phyloP scores from a whole-genome alignment of 2,113 vertebrate genomes.

The Pachycephala philippinensis region DNA sequence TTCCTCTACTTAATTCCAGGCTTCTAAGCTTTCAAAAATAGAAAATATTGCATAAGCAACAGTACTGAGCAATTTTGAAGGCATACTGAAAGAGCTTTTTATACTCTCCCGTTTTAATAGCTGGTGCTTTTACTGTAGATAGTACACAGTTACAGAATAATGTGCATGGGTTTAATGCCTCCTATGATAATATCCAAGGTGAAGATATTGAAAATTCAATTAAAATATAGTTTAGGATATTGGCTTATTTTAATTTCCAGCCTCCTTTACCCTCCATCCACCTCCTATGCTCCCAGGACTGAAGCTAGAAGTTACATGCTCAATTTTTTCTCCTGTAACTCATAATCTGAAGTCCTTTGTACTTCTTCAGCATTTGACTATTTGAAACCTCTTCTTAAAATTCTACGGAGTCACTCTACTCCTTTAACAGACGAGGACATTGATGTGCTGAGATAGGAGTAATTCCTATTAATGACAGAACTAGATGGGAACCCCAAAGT shows the following conservation, averaged over 20 bases:
- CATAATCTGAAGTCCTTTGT: neutral
- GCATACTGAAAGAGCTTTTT: slow-evolving; percentile 33
- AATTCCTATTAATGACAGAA: neutral
- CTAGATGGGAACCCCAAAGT: neutral
- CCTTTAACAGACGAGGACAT: neutral
- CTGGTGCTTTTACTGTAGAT: slow-evolving; percentile 38
- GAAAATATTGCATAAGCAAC: slow-evolving; percentile 45
- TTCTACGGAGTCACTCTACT: neutral
- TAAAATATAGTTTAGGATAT: slow-evolving; percentile 56
- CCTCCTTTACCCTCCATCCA: neutral
- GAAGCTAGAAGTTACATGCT: neutral
- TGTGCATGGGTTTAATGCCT: slow-evolving; percentile 50
- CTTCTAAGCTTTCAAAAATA: slow-evolving; percentile 39
- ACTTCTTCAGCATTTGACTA: neutral
- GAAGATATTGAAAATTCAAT: slow-evolving; percentile 63
- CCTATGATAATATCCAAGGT: slow-evolving; percentile 45
- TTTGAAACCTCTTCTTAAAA: neutral
- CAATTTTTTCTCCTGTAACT: neutral
- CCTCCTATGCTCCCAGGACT: neutral
- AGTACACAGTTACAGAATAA: slow-evolving; percentile 44
- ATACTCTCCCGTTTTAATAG: slow-evolving; percentile 34
- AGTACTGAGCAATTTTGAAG: slow-evolving; percentile 17
- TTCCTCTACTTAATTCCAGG: slow-evolving; percentile 22
- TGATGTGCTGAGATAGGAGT: neutral
- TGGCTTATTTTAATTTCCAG: slow-evolving; percentile 44